Base-by-base conservation (phyloP, 1,140 invertebrate species). In the Steinernema khuongi region DNA sequence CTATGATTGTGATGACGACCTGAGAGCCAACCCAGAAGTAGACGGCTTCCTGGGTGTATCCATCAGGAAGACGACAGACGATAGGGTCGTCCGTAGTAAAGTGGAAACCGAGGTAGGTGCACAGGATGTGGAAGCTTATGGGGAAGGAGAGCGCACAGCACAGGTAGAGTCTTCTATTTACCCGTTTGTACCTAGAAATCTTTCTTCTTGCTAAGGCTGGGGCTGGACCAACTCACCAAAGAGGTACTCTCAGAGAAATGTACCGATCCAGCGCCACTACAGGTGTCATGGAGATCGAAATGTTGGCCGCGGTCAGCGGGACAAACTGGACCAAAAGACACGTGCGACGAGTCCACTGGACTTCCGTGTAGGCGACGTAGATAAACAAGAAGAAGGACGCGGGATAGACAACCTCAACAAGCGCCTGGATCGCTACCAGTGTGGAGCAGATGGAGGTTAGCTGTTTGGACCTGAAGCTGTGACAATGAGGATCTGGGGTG, bases 381-480 rank as follows among this genome's bases (percentile, higher is more conserved):
- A 60, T 22, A 60, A 60, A 26, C 4, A 4, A 11, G 50, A 60
- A 60, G 22, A 60, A 22, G 11, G 50, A 60, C 14, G 19, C 7
- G 19, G 50, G 50, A 22, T 60, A 60, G 11, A 60, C 19, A 22
- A 60, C 26, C 26, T 60, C 50, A 4, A 26, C 50, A 60, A 60
- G 26, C 14, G 50, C 50, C 26, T 60, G 50, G 19, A 60, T 60
- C 14, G 50, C 50, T 14, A 60, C 50, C 7, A 60, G 26, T 60
- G 26, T 60, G 19, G 50, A 14, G 50, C 50, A 60, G 50, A 60
- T 60, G 50, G 50, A 60, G 50, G 14, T 14, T 4, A 60, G 50
- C 50, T 60, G 50, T 60, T 22, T 60, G 4, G 50, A 60, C 19
- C 50, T 60, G n/a, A n/a, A n/a, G n/a, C n/a, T n/a, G n/a, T n/a